These are phyloP conservation scores for Rhamphomyia laevipes DNA, from an alignment of 2,888 invertebrate genomes.

Conservation along the genomic window DNA sequence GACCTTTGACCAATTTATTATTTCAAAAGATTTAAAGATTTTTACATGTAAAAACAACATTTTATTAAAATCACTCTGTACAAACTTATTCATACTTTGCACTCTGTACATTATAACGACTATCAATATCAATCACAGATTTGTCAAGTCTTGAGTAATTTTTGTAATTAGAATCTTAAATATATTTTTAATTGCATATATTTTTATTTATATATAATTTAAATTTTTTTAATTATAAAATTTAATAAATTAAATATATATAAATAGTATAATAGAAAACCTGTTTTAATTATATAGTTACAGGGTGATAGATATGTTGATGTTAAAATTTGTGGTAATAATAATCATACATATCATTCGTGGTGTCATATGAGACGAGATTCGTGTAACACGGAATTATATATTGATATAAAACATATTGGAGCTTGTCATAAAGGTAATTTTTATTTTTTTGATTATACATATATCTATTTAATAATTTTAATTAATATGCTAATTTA, in stretches of 20 bases:
- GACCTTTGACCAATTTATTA: too few relatives aligned
- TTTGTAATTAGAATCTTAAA: background rate
- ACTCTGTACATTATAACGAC: background rate
- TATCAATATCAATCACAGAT: background rate
- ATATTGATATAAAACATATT: constrained; percentile 55
- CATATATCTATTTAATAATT: too few relatives aligned
- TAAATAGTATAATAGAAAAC: too few relatives aligned
- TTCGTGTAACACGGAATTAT: constrained; percentile 59
- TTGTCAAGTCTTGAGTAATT: background rate
- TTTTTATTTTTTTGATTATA: background rate
- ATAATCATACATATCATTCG: constrained; percentile 60
- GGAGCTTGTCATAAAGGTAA: constrained; percentile 45
- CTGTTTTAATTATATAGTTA: background rate
- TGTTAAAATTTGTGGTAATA: constrained; percentile 53
- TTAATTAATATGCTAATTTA: too few relatives aligned
- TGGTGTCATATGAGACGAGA: constrained; percentile 71
- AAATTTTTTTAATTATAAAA: too few relatives aligned
- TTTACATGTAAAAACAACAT: background rate
- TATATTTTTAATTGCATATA: too few relatives aligned
- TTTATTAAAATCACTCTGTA: background rate
- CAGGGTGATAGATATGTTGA: constrained; percentile 27
- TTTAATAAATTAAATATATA: too few relatives aligned
- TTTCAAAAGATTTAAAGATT: too few relatives aligned
- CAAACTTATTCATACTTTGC: too few relatives aligned
- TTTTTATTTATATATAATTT: too few relatives aligned